A percentile compares a stretch with the other conserved stretches of the same genome.
phyloP scores from a whole-genome alignment of 2,797 vertebrate species.

The Myripristis murdjan region DNA sequence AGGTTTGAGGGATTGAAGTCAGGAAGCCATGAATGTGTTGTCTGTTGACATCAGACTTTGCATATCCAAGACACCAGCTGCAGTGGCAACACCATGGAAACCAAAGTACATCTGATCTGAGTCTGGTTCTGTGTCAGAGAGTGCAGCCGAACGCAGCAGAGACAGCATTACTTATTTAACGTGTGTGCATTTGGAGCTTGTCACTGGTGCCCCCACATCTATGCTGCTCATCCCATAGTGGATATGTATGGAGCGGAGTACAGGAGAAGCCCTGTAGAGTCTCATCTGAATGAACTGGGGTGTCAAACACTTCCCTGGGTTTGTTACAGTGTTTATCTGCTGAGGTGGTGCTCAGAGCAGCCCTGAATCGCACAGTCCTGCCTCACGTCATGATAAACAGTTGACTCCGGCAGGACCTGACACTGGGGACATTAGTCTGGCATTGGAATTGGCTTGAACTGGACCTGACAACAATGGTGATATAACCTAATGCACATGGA shows the following conservation, averaged over 20 bases:
- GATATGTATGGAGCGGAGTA: slow-evolving; percentile 21
- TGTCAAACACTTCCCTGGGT: slow-evolving; percentile 22
- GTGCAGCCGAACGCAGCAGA: not conserved
- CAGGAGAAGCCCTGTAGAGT: slow-evolving; percentile 10
- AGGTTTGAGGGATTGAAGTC: slow-evolving; percentile 1
- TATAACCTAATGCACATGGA: not conserved
- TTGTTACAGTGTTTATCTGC: not conserved
- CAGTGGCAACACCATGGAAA: slow-evolving; percentile 68
- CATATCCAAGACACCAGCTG: slow-evolving; percentile 21
- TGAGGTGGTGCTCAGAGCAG: not conserved
- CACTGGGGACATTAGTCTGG: not conserved
- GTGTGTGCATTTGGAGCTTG: slow-evolving; percentile 36
- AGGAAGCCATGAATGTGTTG: not conserved
- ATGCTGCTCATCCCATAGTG: slow-evolving; percentile 41
- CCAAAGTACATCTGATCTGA: slow-evolving; percentile 69
- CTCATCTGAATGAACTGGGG: slow-evolving; percentile 34
- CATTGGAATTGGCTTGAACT: slow-evolving; percentile 1
- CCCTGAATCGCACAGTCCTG: slow-evolving; percentile 5
- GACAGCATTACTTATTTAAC: slow-evolving; percentile 81
- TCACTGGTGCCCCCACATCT: slow-evolving; percentile 17
- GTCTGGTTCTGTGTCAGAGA: slow-evolving; percentile 65
- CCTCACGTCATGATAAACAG: slow-evolving; percentile 60
- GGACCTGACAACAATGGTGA: slow-evolving; percentile 1
- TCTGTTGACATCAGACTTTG: not conserved
- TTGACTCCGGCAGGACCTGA: slow-evolving; percentile 15